Evolutionary conservation across 2,113 vertebrate species (phyloP).

Genomic region (Macaca nemestrina): DNA sequence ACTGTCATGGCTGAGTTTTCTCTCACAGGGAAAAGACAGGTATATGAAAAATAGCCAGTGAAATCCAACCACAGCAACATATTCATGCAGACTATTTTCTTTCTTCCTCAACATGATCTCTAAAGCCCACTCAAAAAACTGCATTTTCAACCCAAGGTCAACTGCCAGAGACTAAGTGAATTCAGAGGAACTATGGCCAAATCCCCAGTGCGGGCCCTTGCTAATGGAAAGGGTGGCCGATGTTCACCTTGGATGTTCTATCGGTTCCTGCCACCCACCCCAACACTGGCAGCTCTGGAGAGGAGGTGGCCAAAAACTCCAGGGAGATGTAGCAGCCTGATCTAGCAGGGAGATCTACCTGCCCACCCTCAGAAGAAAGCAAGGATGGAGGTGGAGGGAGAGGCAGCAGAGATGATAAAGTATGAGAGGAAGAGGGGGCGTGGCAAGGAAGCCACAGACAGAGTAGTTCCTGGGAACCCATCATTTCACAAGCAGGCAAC

Average conservation of each 20-base stretch:
- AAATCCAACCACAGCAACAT: background rate
- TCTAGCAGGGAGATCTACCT: no score
- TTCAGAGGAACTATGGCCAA: background rate
- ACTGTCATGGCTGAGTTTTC: background rate
- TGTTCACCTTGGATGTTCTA: background rate
- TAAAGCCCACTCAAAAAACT: background rate
- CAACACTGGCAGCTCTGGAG: background rate
- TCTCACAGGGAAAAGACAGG: background rate
- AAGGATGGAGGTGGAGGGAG: background rate
- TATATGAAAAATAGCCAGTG: background rate
- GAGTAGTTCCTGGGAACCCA: background rate
- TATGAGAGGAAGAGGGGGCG: background rate
- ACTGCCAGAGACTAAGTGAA: background rate
- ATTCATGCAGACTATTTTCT: background rate
- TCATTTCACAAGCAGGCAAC: background rate
- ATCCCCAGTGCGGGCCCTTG: background rate
- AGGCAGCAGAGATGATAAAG: background rate
- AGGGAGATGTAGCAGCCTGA: background rate
- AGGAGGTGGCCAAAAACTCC: background rate
- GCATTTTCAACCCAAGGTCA: background rate
- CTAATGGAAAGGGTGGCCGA: background rate
- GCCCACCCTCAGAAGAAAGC: background rate
- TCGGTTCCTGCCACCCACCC: background rate
- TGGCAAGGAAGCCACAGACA: fast-evolving
- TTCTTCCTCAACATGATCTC: background rate